Evolutionary conservation across 2,888 invertebrate genomes (phyloP).

Genomic region (Papilio protenor): DNA sequence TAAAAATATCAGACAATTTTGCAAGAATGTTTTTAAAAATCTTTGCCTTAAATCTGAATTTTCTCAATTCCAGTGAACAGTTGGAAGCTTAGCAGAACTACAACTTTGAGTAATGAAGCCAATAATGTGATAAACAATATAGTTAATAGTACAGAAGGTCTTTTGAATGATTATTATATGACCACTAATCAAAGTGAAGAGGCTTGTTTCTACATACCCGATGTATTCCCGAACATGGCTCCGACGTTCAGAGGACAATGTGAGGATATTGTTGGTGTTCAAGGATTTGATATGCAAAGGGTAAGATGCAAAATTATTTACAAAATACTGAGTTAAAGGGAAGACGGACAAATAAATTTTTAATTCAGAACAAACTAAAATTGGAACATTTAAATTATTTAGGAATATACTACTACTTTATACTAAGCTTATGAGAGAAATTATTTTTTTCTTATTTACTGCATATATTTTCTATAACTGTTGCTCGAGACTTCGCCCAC

Average conservation of each 20-base stretch:
- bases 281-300: conserved; percentile 59
- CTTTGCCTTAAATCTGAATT: neutral
- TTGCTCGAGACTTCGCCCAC: too few species aligned
- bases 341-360: too few species aligned
- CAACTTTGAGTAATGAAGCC: conserved; percentile 54
- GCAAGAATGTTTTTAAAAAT: neutral
- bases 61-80: conserved; percentile 63
- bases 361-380: too few species aligned
- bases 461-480: too few species aligned
- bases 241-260: conserved; percentile 71
- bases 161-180: conserved; percentile 62
- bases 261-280: conserved; percentile 56
- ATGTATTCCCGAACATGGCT: conserved; percentile 54
- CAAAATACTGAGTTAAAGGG: neutral
- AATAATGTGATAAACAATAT: conserved; percentile 54
- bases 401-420: too few species aligned
- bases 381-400: too few species aligned
- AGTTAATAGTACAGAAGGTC: conserved; percentile 65
- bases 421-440: too few species aligned
- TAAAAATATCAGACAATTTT: too few species aligned
- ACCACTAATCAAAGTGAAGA: conserved; percentile 65
- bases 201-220: conserved; percentile 73
- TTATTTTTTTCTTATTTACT: too few species aligned
- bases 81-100: conserved; percentile 70
- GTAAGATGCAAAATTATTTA: conserved; percentile 55